These are phyloP conservation scores for Pterocles burchelli DNA, from an alignment of 2,113 vertebrate species.

Conservation along the genomic window DNA sequence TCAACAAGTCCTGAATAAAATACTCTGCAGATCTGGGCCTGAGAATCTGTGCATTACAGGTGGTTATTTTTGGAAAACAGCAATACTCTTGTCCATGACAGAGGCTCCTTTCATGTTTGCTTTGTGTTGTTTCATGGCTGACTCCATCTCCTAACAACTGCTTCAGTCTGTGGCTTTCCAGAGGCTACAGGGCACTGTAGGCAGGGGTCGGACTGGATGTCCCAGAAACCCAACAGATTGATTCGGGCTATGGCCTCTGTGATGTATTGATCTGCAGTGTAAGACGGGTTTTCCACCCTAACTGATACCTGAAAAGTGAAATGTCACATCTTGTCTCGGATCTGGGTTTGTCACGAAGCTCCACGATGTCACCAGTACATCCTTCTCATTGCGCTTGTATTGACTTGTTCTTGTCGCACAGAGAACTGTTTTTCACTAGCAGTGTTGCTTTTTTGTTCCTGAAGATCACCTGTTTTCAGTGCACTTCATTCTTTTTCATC, in stretches of 20 bases:
- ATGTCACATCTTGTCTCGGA: not conserved
- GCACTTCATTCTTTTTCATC: not conserved
- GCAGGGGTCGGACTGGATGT: not conserved
- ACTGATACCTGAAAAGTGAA: not conserved
- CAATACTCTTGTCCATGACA: not conserved
- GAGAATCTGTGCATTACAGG: not conserved
- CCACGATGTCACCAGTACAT: rapidly evolving
- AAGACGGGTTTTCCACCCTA: not conserved
- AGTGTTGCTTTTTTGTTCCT: not conserved
- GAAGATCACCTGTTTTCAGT: not conserved
- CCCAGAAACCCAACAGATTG: not conserved
- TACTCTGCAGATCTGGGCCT: not conserved
- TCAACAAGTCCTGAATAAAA: not conserved
- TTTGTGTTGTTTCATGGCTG: not conserved
- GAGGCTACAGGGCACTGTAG: not conserved
- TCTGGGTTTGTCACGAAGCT: not conserved
- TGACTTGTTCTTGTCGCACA: rapidly evolving
- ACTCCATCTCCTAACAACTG: not conserved
- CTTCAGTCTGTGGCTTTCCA: not conserved
- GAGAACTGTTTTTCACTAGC: not conserved
- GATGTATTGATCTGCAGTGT: not conserved
- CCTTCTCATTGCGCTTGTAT: rapidly evolving
- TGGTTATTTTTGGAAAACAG: not conserved
- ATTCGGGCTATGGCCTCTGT: not conserved
- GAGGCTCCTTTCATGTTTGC: not conserved